phyloP scores from a whole-genome alignment of 2,797 vertebrate species.

The Chelon auratus region DNA sequence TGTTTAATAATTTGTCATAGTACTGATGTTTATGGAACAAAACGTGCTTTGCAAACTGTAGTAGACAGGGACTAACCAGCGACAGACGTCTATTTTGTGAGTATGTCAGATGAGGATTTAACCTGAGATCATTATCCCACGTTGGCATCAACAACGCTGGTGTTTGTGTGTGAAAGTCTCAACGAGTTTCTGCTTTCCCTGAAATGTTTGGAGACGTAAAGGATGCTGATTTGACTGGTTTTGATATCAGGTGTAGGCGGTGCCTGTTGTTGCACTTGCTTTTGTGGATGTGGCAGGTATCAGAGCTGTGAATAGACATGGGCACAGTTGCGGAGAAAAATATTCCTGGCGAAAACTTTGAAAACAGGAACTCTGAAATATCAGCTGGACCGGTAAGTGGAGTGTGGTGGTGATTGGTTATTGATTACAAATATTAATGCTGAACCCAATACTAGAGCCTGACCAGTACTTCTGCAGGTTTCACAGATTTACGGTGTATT shows the following conservation, averaged over 20 bases:
- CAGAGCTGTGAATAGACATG: not conserved
- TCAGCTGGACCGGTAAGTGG: not conserved
- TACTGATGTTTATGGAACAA: not conserved
- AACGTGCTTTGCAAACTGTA: not conserved
- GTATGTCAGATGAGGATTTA: not conserved
- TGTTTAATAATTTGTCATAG: not conserved
- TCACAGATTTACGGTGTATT: not conserved
- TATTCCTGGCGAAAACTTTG: not conserved
- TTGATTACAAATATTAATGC: not conserved
- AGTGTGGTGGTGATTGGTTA: not conserved
- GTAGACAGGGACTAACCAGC: no score
- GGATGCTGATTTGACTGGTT: not conserved
- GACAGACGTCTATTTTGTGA: not conserved
- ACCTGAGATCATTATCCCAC: not conserved
- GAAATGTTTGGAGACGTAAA: not conserved
- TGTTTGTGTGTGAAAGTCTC: conserved; percentile 1
- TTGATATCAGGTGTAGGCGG: not conserved
- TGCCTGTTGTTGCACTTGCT: not conserved
- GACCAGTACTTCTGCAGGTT: not conserved
- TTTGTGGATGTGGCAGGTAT: not conserved
- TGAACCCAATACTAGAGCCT: not conserved
- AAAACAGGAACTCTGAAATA: not conserved
- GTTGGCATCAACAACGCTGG: not conserved
- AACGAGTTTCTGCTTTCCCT: not conserved
- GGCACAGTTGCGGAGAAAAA: not conserved